Percentiles rank a stretch among this genome's conserved stretches.
phyloP scores from a whole-genome alignment of 2,888 invertebrate species.

The Atherix ibis region DNA sequence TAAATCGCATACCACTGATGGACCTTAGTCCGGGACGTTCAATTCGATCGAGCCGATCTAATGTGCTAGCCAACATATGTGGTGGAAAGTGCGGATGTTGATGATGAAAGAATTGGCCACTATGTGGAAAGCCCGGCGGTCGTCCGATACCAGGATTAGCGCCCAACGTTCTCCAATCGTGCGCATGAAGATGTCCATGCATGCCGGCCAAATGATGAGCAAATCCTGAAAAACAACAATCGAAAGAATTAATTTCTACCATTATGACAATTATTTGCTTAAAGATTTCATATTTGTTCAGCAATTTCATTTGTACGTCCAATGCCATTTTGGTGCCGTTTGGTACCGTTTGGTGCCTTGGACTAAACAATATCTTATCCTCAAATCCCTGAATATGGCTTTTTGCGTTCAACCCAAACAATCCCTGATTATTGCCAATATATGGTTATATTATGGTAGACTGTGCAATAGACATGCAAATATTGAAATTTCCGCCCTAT shows the following conservation, averaged over 20 bases:
- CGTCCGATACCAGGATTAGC: constrained; percentile 24
- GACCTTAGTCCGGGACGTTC: constrained; percentile 21
- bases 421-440: not conserved
- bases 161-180: constrained; percentile 42
- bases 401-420: constrained; percentile 3
- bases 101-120: constrained; percentile 34
- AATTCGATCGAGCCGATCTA: constrained; percentile 35
- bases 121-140: constrained; percentile 22
- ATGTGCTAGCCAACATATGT: constrained; percentile 35
- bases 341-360: constrained; percentile 1
- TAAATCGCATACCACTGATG: constrained; percentile 20
- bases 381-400: constrained; percentile 1
- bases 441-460: not conserved
- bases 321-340: too few species aligned
- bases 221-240: constrained; percentile 39
- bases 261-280: not conserved
- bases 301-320: too few species aligned
- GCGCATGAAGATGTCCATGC: constrained; percentile 46
- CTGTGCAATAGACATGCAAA: not conserved
- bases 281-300: not conserved
- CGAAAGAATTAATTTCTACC: not conserved
- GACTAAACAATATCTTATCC: too few species aligned
- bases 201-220: constrained; percentile 59
- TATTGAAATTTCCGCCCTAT: too few species aligned
- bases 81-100: constrained; percentile 41